Evolutionary conservation across 2,888 invertebrate species (phyloP), one percentile per base, ranked within the genome.

Genomic region (Parelbella ahira): DNA sequence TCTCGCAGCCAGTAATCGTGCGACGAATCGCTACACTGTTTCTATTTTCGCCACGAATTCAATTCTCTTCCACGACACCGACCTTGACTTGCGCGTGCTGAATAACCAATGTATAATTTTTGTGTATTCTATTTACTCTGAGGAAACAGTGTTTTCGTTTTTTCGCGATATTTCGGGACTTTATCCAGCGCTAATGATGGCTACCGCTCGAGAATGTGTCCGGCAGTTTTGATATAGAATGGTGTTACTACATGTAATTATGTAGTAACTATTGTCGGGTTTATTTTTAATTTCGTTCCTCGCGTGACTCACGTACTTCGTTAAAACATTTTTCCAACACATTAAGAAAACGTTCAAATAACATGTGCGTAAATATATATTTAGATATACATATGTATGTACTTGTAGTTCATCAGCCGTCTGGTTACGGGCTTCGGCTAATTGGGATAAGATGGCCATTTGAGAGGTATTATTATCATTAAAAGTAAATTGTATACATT

Each of bases 21-120:
- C 52, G 54, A 53, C 53, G 49, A 51, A 50, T 50, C 27, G 11
- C 39, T 32, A 44, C 38, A 43, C 49, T 32, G 37, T 42, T 48
- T 54, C 53, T 60, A 60, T 56, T 57, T 53, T 49, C 24, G 49
- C 46, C 44, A 15, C 43, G 51, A 54, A 60, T 53, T 53, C 49
- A 34, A 41, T 53, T 53, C 53, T 49, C 53, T 56, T 56, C 50
- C 50, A 48, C 47, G 44, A 41, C 44, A 39, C 44, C 52, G 56
- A 48, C 62, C 64, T 62, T 62, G 60, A 61, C 56, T 59, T 52
- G 53, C 49, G 44, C 47, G 27, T 47, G 37, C 38, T 48, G 37
- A 51, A 46, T 49, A 47, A 47, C 47, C 36, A 53, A 51, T 46
- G 47, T 48, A 50, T 32, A 38, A 18, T 9, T 44, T 44, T 44